These are phyloP conservation scores for Hyppa rectilinea DNA, from an alignment of 2,888 invertebrate species.

Conservation along the genomic window DNA sequence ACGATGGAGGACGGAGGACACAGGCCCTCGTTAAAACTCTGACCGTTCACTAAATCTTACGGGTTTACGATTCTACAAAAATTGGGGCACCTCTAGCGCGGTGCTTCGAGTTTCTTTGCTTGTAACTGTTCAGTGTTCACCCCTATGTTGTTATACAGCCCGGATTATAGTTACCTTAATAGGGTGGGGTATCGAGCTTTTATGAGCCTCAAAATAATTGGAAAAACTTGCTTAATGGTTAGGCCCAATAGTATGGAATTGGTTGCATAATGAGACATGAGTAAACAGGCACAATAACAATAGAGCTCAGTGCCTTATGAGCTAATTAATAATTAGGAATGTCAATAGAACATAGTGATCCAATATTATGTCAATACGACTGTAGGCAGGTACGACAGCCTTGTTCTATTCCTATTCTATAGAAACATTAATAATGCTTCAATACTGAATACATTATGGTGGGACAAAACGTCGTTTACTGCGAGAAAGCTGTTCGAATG, in stretches of 20 bases:
- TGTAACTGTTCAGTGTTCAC: constrained; percentile 49
- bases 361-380: constrained; percentile 46
- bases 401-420: constrained; percentile 39
- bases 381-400: constrained; percentile 9
- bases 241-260: constrained; percentile 15
- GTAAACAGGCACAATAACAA: constrained; percentile 10
- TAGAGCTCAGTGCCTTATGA: constrained; percentile 5
- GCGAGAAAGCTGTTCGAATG: constrained; percentile 64
- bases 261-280: constrained; percentile 8
- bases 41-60: constrained; percentile 87
- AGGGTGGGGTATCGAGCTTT: constrained; percentile 35
- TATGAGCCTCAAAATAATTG: constrained; percentile 40
- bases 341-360: constrained; percentile 36
- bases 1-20: constrained; percentile 66
- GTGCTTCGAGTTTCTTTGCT: constrained; percentile 41
- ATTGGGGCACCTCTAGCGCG: constrained; percentile 73
- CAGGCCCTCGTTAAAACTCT: constrained; percentile 86
- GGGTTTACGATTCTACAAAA: constrained; percentile 88
- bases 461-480: constrained; percentile 60
- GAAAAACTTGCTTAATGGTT: constrained; percentile 21
- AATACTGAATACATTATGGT: constrained; percentile 53
- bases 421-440: constrained; percentile 50
- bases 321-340: constrained; percentile 44
- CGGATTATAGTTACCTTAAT: constrained; percentile 52
- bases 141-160: constrained; percentile 33